Base-by-base conservation (phyloP, 2,797 vertebrate species). In the Melanotaenia maccullochi region DNA sequence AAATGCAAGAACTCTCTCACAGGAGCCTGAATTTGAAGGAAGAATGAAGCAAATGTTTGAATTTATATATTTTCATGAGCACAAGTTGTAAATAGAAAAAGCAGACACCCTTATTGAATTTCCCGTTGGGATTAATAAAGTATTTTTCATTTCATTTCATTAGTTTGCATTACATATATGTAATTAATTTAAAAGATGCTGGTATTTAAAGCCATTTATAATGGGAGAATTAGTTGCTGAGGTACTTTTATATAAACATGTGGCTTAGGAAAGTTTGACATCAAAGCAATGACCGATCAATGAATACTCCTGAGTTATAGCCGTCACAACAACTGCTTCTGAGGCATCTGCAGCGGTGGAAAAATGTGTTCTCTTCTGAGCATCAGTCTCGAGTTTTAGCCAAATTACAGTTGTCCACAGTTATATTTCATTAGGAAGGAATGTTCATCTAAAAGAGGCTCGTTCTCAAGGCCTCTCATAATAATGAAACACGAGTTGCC, bases 1-100 rank as follows among this genome's bases (percentile, higher is more conserved):
- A 89, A 90, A 90, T 85, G 82, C 66, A 85, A 85, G 60, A 40
- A 64, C 56, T 44, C 63, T 74, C 85, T 81, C 83, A 0, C 65
- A 59, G 81, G 82, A 81, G 38, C 3, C 25, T 4, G 60, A 35
- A 33, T 79, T 70, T 80, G 42, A 40, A 25, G 52, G 25, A 71
- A 22, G 68, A 73, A 70, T 0, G 59, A 49, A 62, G 84, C 35
- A 64, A 81, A 85, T 72, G 71, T 81, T 79, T 65, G 56, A 85
- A 85, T 87, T 65, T 73, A 67, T 65, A 79, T 79, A 85, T 73
- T n/a, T n/a, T 42, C 56, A 36, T 60, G 65, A 16, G 60, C 49
- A 64, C 38, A 36, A 3, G 25, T n/a, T 24, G 0, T 5, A 8
- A 9, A 49, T 47, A 62, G 20, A 67, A 67, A 55, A 65, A 42